Percentiles rank a stretch among this genome's conserved stretches.
phyloP scores from a whole-genome alignment of 2,113 vertebrate genomes.

The Cyphomyrus plagiostoma region DNA sequence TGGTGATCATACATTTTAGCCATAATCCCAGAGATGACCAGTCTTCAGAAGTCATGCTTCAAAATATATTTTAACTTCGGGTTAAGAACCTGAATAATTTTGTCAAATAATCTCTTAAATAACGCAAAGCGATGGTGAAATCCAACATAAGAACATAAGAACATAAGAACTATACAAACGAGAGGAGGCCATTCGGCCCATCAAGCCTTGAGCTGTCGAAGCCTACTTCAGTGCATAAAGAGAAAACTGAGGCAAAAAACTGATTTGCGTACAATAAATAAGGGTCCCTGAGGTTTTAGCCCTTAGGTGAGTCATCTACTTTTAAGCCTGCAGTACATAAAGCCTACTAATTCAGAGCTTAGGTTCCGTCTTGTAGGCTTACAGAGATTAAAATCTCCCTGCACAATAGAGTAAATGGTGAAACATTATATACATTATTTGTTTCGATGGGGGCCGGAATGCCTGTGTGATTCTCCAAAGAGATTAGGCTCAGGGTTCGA shows the following conservation, averaged over 20 bases:
- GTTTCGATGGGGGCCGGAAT: constrained; percentile 48
- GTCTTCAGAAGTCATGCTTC: background rate
- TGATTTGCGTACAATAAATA: constrained; percentile 38
- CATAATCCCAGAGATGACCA: background rate
- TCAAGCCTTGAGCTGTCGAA: background rate
- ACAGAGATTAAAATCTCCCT: constrained; percentile 39
- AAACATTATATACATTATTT: constrained; percentile 53
- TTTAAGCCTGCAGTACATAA: constrained; percentile 40
- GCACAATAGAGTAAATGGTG: constrained; percentile 43
- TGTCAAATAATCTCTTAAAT: background rate
- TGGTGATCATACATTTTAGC: background rate
- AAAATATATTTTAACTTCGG: background rate
- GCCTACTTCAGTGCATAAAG: constrained; percentile 18
- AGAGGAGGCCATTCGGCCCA: no score
- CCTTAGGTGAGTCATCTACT: constrained; percentile 39
- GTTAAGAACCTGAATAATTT: background rate
- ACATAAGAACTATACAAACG: no score
- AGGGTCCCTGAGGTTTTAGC: constrained; percentile 32
- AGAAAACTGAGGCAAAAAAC: constrained; percentile 30
- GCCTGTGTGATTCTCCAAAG: constrained; percentile 40
- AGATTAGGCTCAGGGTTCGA: constrained; percentile 44
- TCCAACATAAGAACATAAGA: background rate
- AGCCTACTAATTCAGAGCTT: constrained; percentile 42
- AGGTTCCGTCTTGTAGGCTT: constrained; percentile 38
- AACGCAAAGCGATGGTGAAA: background rate